Conservation (phyloP, 2,113 vertebrate species). For the Fregata magnificens region DNA sequence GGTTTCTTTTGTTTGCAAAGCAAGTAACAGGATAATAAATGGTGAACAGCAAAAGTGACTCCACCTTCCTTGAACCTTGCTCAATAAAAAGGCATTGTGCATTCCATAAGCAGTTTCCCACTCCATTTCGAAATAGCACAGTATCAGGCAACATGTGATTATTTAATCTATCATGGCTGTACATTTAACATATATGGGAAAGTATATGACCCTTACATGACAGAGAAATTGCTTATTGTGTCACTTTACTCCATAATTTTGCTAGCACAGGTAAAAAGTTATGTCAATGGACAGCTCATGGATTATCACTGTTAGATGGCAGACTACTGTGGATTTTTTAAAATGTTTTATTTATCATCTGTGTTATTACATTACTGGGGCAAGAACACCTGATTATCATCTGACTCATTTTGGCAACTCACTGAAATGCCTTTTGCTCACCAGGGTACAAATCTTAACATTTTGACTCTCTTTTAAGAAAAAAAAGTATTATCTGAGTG, state of each 20-base stretch:
- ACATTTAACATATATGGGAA: not conserved
- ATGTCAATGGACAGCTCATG: not conserved
- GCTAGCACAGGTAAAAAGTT: not conserved
- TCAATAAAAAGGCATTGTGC: not conserved
- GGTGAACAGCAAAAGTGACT: slow-evolving; percentile 1
- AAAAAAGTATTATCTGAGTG: not conserved
- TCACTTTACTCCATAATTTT: not conserved
- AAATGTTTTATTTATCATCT: not conserved
- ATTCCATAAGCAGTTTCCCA: not conserved
- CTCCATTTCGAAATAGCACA: not conserved
- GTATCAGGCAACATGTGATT: not conserved
- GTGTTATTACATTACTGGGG: not conserved
- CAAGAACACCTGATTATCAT: not conserved
- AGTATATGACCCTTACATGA: not conserved
- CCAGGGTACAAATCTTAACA: not conserved
- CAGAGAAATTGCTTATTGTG: not conserved
- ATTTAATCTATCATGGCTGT: not conserved
- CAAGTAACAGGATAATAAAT: slow-evolving; percentile 30
- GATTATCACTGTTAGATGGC: not conserved
- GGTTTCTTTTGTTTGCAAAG: not conserved
- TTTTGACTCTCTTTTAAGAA: not conserved
- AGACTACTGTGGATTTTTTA: not conserved
- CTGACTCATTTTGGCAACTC: not conserved
- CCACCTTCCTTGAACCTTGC: not conserved
- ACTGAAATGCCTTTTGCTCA: not conserved